Conservation (phyloP, 2,113 vertebrate species). For the Takifugu flavidus region DNA sequence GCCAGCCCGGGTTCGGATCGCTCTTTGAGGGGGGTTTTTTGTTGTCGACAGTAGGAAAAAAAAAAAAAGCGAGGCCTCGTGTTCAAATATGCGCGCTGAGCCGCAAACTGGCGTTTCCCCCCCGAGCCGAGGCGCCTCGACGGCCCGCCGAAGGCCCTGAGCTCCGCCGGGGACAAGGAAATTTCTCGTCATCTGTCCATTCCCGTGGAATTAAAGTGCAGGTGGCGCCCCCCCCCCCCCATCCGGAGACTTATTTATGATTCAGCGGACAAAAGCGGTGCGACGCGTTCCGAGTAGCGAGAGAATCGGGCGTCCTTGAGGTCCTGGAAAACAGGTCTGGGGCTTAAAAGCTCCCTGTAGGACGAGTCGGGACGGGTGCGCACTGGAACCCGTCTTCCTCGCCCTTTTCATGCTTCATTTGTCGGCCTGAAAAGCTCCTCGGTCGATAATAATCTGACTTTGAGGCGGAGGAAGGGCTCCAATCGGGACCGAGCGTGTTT, state of each 20-base stretch:
- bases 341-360: conserved; percentile 10
- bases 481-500: too few relatives aligned
- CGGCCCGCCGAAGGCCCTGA: conserved; percentile 33
- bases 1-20: conserved; percentile 43
- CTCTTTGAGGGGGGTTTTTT: conserved; percentile 43
- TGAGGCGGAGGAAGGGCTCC: conserved; percentile 21
- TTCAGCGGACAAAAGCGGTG: conserved; percentile 52
- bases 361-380: conserved; percentile 55
- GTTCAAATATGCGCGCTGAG: conserved; percentile 59
- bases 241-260: conserved; percentile 49
- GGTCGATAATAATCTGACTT: conserved; percentile 39
- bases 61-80: conserved; percentile 56
- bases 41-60: conserved; percentile 48
- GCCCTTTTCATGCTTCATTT: conserved; percentile 44
- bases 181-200: conserved; percentile 12
- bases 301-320: conserved; percentile 52
- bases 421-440: conserved; percentile 42
- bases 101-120: conserved; percentile 57
- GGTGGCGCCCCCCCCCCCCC: conserved; percentile 10
- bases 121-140: conserved; percentile 41
- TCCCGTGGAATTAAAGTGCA: conserved; percentile 32
- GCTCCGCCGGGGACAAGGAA: conserved; percentile 24
- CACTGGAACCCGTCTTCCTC: conserved; percentile 34
- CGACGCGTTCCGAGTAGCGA: conserved; percentile 46
- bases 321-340: conserved; percentile 43